Evolutionary conservation across 1,140 invertebrate species (phyloP), one percentile per base, ranked within the genome.

Genomic region (Gerris buenoi): DNA sequence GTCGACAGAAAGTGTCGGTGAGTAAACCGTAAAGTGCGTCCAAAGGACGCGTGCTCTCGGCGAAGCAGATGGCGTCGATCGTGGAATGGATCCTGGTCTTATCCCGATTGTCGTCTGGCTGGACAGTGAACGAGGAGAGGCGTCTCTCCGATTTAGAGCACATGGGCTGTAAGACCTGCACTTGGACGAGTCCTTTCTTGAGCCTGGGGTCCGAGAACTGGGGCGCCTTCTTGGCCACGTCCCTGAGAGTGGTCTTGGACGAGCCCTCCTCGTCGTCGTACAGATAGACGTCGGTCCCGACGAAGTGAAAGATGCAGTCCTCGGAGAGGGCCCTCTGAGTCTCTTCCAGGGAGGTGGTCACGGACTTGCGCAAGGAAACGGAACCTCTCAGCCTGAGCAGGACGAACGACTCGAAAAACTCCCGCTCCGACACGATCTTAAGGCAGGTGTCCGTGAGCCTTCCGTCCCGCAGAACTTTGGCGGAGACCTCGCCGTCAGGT

Each of bases 21-120:
- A 65, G 46, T 25, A 65, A 23, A 27, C 46, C 46, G 27, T 65
- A 65, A 1, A 59, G 14, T 22, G 56, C 46, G 27, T 65, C 27
- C 18, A 59, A 18, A 14, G n/a, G 18, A 27, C 64, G 28, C 2
- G 25, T 15, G 25, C 57, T 65, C n/a, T 65, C n/a, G 26, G 46
- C 46, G 15, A 65, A 18, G 27, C 64, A 65, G 2, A 65, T 23
- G 1, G 33, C 64, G 58, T 65, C 64, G n/a, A 65, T 26, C 25
- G 64, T 25, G 33, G 33, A 46, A 10, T 46, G 5, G 18, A 46
- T 46, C 18, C 5, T 46, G 18, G 18, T 18, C 18, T 46, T 46
- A 10, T 46, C 33, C 5, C 5, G 5, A 10, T 46, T 46, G 5
- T 46, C 18, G 18, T 18, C 5, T 10, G 33, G 33, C 18, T 10